Conservation (phyloP, 2,797 vertebrate species). For the Neostethus bicornis region DNA sequence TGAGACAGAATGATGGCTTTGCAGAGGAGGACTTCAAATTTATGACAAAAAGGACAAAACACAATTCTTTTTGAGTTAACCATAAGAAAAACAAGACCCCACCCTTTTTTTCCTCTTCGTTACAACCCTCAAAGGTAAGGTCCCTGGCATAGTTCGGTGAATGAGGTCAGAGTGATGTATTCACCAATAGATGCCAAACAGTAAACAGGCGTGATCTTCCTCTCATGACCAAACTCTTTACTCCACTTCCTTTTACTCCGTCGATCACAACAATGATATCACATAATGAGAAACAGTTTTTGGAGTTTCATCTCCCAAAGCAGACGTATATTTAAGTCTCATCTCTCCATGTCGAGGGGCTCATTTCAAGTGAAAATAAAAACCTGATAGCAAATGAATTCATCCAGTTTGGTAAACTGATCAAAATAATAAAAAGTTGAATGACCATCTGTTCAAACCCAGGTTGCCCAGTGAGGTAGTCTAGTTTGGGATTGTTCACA, state of each 20-base stretch:
- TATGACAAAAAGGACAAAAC: slow-evolving; percentile 58
- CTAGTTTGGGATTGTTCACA: slow-evolving; percentile 34
- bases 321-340: slow-evolving; percentile 42
- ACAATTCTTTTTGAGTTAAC: slow-evolving; percentile 25
- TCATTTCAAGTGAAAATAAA: slow-evolving; percentile 14
- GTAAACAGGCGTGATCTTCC: slow-evolving; percentile 46
- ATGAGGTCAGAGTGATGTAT: slow-evolving; percentile 58
- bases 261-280: slow-evolving; percentile 43
- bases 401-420: slow-evolving; percentile 10
- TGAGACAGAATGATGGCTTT: slow-evolving; percentile 44
- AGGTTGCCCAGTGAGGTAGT: slow-evolving; percentile 9
- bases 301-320: slow-evolving; percentile 48
- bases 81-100: slow-evolving; percentile 29
- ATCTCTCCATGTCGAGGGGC: slow-evolving; percentile 61
- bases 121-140: slow-evolving; percentile 37
- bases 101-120: slow-evolving; percentile 22
- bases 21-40: slow-evolving; percentile 57
- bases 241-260: slow-evolving; percentile 68
- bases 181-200: slow-evolving; percentile 30
- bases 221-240: slow-evolving; percentile 31
- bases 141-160: slow-evolving; percentile 13
- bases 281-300: slow-evolving; percentile 48
- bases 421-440: no score
- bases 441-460: no score
- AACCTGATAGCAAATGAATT: slow-evolving; percentile 19